Percentiles rank a stretch among this genome's conserved stretches.
These are phyloP conservation scores for Cantharis flavilabris DNA, from an alignment of 2,888 invertebrate species.

Conservation along the genomic window DNA sequence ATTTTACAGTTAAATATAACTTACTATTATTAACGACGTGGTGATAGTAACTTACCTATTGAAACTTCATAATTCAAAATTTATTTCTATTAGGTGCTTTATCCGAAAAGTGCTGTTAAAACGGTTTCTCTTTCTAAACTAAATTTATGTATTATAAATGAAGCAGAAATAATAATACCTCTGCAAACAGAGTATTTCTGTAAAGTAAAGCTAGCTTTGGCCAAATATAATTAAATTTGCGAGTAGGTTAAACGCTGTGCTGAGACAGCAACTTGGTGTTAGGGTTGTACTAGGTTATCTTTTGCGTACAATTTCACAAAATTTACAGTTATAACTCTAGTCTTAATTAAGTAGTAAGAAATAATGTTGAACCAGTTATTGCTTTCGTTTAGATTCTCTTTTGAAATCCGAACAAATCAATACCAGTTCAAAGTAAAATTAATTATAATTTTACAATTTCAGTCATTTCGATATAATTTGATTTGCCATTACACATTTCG, in stretches of 20 bases:
- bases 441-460: neutral
- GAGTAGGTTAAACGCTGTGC: constrained; percentile 24
- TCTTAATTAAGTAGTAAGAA: constrained; percentile 27
- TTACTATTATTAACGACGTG: neutral
- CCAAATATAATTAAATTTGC: constrained; percentile 27
- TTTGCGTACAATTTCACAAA: constrained; percentile 28
- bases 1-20: neutral
- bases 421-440: neutral
- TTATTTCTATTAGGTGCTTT: neutral
- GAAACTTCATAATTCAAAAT: neutral
- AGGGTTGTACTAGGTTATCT: constrained; percentile 26
- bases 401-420: neutral
- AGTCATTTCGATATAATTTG: neutral
- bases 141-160: constrained; percentile 25
- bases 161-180: constrained; percentile 26
- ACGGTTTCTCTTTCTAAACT: neutral
- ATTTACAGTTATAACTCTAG: constrained; percentile 27
- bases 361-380: constrained; percentile 17
- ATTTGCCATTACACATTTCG: neutral
- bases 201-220: constrained; percentile 21
- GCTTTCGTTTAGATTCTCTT: constrained; percentile 1
- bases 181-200: constrained; percentile 20
- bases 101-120: neutral
- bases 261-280: constrained; percentile 26
- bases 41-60: neutral